Conservation (phyloP, 2,888 invertebrate genomes). For the Hermodice carunculata region DNA sequence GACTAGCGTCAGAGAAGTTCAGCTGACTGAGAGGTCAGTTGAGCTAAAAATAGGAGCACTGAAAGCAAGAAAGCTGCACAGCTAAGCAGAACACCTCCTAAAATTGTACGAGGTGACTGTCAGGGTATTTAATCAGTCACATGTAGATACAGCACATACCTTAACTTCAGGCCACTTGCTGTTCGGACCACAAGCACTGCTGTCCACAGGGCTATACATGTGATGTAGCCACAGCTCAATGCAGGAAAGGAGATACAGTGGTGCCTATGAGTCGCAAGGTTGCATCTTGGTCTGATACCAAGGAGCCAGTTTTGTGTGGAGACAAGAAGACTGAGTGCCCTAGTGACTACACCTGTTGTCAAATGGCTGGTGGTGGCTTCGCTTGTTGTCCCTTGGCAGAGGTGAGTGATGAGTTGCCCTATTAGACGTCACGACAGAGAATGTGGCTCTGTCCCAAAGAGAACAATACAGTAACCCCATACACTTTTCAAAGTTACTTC, state of each 20-base stretch:
- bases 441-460: no score
- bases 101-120: no score
- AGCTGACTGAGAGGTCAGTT: no score
- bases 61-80: no score
- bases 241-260: constrained; percentile 11
- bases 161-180: constrained; percentile 44
- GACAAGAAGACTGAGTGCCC: constrained; percentile 29
- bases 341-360: constrained; percentile 38
- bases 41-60: no score
- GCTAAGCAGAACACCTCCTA: no score
- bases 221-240: not conserved
- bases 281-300: not conserved
- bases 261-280: constrained; percentile 6
- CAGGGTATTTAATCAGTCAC: no score
- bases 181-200: constrained; percentile 43
- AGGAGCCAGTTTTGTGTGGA: constrained; percentile 17
- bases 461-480: no score
- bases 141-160: no score
- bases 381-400: constrained; percentile 34
- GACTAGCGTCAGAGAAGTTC: no score
- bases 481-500: no score
- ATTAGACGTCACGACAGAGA: no score
- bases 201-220: constrained; percentile 43
- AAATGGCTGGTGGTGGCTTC: constrained; percentile 15
- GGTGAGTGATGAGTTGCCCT: not conserved